Evolutionary conservation across 2,797 vertebrate species (phyloP).

Genomic region (Harpagifer antarcticus): DNA sequence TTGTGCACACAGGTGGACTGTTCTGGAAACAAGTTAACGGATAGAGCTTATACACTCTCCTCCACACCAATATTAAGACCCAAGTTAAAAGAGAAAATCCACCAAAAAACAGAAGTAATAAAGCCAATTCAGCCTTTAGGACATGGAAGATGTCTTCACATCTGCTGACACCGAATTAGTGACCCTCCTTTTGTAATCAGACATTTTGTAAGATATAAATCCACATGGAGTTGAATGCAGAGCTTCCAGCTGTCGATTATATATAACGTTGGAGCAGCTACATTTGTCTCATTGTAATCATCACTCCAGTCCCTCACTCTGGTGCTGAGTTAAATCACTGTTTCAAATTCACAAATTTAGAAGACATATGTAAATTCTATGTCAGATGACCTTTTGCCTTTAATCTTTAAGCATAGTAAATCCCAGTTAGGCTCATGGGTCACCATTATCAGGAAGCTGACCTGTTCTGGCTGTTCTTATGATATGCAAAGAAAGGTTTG

Average conservation of each 20-base stretch:
- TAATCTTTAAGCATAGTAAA: not conserved
- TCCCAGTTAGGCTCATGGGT: conserved; percentile 7
- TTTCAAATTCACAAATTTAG: not conserved
- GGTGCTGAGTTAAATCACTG: not conserved
- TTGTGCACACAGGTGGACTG: conserved; percentile 57
- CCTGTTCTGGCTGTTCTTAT: conserved; percentile 23
- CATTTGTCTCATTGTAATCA: not conserved
- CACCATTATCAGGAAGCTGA: conserved; percentile 36
- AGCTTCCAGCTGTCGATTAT: not conserved
- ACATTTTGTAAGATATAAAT: not conserved
- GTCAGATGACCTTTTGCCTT: not conserved
- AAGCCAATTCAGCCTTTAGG: not conserved
- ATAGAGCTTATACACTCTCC: conserved; percentile 19
- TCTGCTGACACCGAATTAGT: not conserved
- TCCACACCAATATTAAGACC: conserved; percentile 13
- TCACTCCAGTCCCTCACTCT: not conserved
- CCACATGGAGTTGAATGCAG: conserved; percentile 1
- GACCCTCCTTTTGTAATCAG: not conserved
- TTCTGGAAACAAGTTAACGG: conserved; percentile 47
- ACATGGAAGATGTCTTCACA: not conserved
- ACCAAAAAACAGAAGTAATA: not conserved
- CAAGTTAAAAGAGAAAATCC: conserved; percentile 10
- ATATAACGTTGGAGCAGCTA: not conserved
- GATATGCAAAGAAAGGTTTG: conserved; percentile 71
- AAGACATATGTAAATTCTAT: not conserved